Percentiles rank a stretch among this genome's conserved stretches.
phyloP scores from a whole-genome alignment of 2,888 invertebrate genomes.

The Cylindroiulus punctatus region DNA sequence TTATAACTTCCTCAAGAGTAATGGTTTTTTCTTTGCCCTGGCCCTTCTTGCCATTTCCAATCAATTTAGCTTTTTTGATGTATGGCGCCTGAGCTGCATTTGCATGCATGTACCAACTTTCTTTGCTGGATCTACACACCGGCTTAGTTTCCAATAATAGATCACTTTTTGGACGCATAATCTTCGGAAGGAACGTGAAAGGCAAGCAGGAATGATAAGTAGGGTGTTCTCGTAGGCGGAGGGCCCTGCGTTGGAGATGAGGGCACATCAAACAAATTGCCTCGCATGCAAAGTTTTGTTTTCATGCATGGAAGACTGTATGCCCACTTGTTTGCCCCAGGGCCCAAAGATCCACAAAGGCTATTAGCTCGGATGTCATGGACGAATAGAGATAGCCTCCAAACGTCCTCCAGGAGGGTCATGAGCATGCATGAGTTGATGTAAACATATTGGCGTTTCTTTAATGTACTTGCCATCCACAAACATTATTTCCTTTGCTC shows the following conservation, averaged over 20 bases:
- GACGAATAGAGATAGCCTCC: background rate
- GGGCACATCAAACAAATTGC: slow-evolving; percentile 13
- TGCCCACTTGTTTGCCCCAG: slow-evolving; percentile 37
- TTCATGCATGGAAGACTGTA: slow-evolving; percentile 1
- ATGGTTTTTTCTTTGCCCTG: background rate
- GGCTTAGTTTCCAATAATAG: slow-evolving; percentile 42
- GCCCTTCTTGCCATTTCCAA: slow-evolving; percentile 23
- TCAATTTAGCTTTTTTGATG: slow-evolving; percentile 45
- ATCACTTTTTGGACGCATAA: slow-evolving; percentile 30
- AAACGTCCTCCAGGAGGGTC: background rate
- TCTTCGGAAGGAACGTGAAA: slow-evolving; percentile 20
- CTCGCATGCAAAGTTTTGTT: background rate
- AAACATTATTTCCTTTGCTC: background rate
- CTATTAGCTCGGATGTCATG: slow-evolving; percentile 35
- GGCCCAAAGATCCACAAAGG: slow-evolving; percentile 14
- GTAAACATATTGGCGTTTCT: background rate
- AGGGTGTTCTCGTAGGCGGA: background rate
- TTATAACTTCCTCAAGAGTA: background rate
- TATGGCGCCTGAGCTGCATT: background rate
- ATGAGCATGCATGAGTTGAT: background rate
- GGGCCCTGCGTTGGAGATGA: background rate
- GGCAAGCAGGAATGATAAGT: slow-evolving; percentile 42
- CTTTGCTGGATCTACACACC: background rate
- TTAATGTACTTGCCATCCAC: background rate
- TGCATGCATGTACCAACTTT: slow-evolving; percentile 31